Evolutionary conservation across 2,797 vertebrate genomes (phyloP), one percentile per base, ranked within the genome.

Genomic region (Eulemur rubriventer): DNA sequence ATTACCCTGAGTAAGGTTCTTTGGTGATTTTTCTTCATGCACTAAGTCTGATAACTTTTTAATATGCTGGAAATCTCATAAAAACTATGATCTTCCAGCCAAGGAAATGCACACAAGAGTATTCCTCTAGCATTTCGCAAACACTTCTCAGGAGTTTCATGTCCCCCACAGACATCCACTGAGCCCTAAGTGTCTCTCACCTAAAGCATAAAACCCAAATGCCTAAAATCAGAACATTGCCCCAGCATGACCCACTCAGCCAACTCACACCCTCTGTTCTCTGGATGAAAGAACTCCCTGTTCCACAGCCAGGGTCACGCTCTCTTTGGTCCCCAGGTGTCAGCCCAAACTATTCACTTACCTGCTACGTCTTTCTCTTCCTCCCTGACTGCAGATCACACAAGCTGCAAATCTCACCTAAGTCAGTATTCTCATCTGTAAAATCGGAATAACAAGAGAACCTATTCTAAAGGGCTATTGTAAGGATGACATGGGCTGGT

Each of bases 91-190:
- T 30, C 38, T n/a, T 81, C 26, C 43, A 69, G 78, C 18, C 41
- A 92, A 46, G 28, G 38, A 81, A 83, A 41, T 7, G 3, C 10
- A 67, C 57, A 26, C 20, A 35, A 11, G 26, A 16, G 50, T 59
- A 43, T 48, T 11, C 4, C 20, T 0, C 0, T 8, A 22, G n/a
- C 7, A 26, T 43, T 33, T 48, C 26, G 14, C 4, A 46, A n/a
- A 43, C 24, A 52, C 35, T 7, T 6, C 22, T 28, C 33, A 73
- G 16, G 28, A 65, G 20, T n/a, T 75, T 35, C 7, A 17, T 2
- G 24, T 11, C 30, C 38, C 72, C 9, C 5, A 14, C 38, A 48
- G 30, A 38, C 7, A 30, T 73, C 67, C 11, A 2, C 30, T 14
- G 28, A 79, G 63, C 24, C 9, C 16, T 43, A 35, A 55, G 17